Evolutionary conservation across 2,113 vertebrate genomes (phyloP), one percentile per base, ranked within the genome.

Genomic region (Aythya baeri): DNA sequence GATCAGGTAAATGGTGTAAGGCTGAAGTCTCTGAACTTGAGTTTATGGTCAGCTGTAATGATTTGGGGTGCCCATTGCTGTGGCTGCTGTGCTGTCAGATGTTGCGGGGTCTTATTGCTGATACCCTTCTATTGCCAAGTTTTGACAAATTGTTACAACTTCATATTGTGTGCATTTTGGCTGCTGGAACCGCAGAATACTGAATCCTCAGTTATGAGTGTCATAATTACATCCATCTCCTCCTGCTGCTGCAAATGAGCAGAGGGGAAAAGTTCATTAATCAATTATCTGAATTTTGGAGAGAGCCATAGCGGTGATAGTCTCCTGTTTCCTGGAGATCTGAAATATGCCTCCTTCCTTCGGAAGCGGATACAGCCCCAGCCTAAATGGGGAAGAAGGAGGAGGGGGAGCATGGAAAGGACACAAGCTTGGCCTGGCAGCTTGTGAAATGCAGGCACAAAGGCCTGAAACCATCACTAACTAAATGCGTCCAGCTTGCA

Each of bases 241-340:
- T 94, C 73, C 93, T 83, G 76, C 90, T 94, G 83, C 66, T 92
- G 49, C 49, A 95, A 90, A 95, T 86, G 71, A 94, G 71, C 77
- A 46, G 71, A 80, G 90, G 41, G 81, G 91, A 92, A 87, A 91
- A 93, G 77, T 95, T 94, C 83, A 94, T 91, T 82, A 89, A 74
- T 63, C 70, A 96, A 74, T 89, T 93, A 76, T 7, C 49, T 89
- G 88, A 92, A 76, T 89, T 96, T 93, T 92, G 66, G 88, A 95
- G 36, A 87, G n/a, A 91, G 82, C 31, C 89, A 94, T 79, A 70
- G 55, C 78, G 59, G 38, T 87, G 81, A 80, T 55, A 92, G 75
- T 73, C 86, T 95, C 83, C 83, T 76, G 88, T 91, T 97, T 96
- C 88, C 91, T 80, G 86, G 84, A 92, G 93, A 50, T 79, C 38